Conservation (phyloP, 1,140 invertebrate species). For the Pararge aegeria region DNA sequence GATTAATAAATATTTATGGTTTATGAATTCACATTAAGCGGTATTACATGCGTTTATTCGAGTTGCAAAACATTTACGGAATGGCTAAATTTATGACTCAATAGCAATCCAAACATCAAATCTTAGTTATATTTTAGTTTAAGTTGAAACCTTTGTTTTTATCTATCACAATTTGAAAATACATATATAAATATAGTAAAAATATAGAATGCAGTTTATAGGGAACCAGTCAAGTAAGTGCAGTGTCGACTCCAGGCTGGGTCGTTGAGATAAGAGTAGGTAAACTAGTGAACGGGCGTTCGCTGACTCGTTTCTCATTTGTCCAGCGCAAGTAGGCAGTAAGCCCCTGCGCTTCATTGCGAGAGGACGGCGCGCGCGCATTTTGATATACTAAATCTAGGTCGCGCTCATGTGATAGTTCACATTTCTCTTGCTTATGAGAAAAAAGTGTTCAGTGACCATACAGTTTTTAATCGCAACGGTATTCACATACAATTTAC, state of each 20-base stretch:
- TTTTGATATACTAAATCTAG: constrained; percentile 41
- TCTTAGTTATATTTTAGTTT: too few relatives aligned
- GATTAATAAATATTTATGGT: too few relatives aligned
- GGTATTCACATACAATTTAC: constrained; percentile 37
- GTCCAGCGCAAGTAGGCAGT: constrained; percentile 39
- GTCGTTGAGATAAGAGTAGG: constrained; percentile 64
- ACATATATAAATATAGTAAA: not conserved
- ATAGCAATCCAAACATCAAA: too few relatives aligned
- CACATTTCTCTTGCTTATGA: constrained; percentile 55
- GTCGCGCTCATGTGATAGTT: constrained; percentile 61
- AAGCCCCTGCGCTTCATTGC: constrained; percentile 56
- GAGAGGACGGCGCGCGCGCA: constrained; percentile 62
- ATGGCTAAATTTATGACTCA: too few relatives aligned
- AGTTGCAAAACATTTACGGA: too few relatives aligned
- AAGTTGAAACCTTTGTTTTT: not conserved
- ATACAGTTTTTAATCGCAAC: constrained; percentile 43
- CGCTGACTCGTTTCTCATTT: constrained; percentile 19
- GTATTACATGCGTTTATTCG: too few relatives aligned
- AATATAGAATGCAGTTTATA: constrained; percentile 12
- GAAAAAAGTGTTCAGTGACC: constrained; percentile 58
- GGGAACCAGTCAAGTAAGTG: constrained; percentile 48
- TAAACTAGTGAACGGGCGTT: constrained; percentile 60
- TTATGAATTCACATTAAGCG: too few relatives aligned
- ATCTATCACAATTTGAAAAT: not conserved
- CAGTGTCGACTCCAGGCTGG: constrained; percentile 39